phyloP scores from a whole-genome alignment of 2,888 invertebrate genomes.

The Drosophila neonasuta region DNA sequence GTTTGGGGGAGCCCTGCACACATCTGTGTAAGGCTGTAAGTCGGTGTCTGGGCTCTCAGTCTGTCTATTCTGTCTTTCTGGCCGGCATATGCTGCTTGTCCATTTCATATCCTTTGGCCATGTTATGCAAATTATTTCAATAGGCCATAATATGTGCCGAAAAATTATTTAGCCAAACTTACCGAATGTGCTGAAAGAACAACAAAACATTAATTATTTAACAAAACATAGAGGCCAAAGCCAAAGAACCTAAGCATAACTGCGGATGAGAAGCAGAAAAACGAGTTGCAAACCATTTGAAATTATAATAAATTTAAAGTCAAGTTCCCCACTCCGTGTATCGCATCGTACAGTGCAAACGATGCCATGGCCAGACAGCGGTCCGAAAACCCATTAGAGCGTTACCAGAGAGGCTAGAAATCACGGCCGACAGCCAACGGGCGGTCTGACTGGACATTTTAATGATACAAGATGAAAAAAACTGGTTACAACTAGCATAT shows the following conservation, averaged over 20 bases:
- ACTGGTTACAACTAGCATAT: not conserved
- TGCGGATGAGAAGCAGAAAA: conserved; percentile 10
- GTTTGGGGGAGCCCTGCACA: conserved; percentile 25
- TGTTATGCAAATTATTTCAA: conserved; percentile 75
- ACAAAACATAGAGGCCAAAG: conserved; percentile 51
- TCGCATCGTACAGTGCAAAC: conserved; percentile 14
- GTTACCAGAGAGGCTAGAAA: conserved; percentile 59
- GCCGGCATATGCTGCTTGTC: conserved; percentile 66
- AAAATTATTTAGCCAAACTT: conserved; percentile 67
- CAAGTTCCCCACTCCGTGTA: conserved; percentile 30
- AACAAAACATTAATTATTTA: conserved; percentile 73
- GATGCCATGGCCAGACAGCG: conserved; percentile 59
- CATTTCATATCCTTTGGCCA: conserved; percentile 71
- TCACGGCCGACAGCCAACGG: conserved; percentile 64
- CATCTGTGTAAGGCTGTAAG: conserved; percentile 39
- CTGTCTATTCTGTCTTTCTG: conserved; percentile 19
- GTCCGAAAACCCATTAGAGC: conserved; percentile 59
- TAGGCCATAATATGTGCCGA: conserved; percentile 73
- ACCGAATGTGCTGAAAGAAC: conserved; percentile 64
- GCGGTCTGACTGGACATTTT: conserved; percentile 68
- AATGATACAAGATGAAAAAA: conserved; percentile 65
- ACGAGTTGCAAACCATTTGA: conserved; percentile 52
- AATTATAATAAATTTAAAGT: conserved; percentile 73
- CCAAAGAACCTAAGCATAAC: not conserved
- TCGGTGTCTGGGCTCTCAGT: conserved; percentile 29